These are phyloP conservation scores for Beris chalybata DNA, from an alignment of 2,888 invertebrate genomes.

Conservation along the genomic window DNA sequence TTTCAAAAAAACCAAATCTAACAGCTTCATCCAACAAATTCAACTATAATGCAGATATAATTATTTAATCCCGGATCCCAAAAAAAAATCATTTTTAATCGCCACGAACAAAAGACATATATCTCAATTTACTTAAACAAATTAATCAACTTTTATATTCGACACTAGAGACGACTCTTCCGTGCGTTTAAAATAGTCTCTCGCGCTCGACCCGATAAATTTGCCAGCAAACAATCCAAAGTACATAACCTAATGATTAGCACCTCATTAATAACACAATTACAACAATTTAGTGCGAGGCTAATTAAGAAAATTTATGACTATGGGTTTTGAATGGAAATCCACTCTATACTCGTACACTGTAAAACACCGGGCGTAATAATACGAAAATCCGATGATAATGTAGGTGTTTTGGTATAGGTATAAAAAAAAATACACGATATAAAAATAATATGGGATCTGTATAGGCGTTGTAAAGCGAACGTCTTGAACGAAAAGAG, in stretches of 20 bases:
- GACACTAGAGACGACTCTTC: not conserved
- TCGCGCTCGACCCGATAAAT: conserved; percentile 15
- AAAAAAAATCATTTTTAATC: not conserved
- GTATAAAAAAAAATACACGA: too few relatives aligned
- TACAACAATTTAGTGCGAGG: conserved; percentile 38
- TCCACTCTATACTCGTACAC: not conserved
- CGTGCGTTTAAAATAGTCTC: too few relatives aligned
- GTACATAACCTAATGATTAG: conserved; percentile 35
- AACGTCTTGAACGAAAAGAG: not conserved
- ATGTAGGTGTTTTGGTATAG: too few relatives aligned
- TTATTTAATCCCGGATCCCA: not conserved
- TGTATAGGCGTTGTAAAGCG: too few relatives aligned
- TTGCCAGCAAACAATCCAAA: conserved; percentile 31
- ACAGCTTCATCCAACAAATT: too few relatives aligned
- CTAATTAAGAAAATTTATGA: conserved; percentile 40
- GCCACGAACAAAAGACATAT: not conserved
- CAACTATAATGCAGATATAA: too few relatives aligned
- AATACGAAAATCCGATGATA: too few relatives aligned
- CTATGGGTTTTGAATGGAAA: conserved; percentile 33
- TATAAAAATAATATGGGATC: too few relatives aligned
- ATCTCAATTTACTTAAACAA: too few relatives aligned
- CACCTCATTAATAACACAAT: conserved; percentile 40
- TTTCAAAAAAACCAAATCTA: too few relatives aligned
- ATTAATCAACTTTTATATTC: not conserved
- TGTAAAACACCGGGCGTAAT: too few relatives aligned